Conservation (phyloP, 2,888 invertebrate genomes). For the Chloroclystis v-ata region DNA sequence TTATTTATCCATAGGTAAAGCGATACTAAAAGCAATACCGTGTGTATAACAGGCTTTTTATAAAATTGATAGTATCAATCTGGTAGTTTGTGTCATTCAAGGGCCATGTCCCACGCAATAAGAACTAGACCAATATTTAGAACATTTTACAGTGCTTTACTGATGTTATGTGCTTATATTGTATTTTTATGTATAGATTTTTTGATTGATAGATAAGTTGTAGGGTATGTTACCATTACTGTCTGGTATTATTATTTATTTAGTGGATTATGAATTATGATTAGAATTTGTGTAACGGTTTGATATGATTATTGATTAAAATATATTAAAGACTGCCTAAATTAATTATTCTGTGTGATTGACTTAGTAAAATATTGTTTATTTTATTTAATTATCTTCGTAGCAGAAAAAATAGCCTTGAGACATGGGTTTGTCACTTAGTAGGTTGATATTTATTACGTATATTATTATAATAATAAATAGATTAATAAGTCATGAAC, state of each 20-base stretch:
- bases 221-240: conserved; percentile 71
- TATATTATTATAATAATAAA: conserved; percentile 18
- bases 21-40: conserved; percentile 31
- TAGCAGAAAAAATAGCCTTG: conserved; percentile 26
- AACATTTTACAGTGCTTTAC: conserved; percentile 72
- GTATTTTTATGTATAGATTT: conserved; percentile 56
- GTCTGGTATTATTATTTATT: conserved; percentile 69
- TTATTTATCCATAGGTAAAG: conserved; percentile 16
- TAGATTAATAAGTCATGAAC: conserved; percentile 37
- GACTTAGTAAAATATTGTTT: conserved; percentile 57
- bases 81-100: conserved; percentile 48
- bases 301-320: conserved; percentile 64
- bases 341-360: conserved; percentile 71
- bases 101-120: conserved; percentile 63
- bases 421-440: conserved; percentile 40
- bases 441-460: conserved; percentile 36
- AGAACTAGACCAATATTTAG: conserved; percentile 77
- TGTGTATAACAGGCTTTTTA: conserved; percentile 40
- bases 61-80: conserved; percentile 52
- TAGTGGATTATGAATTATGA: conserved; percentile 58
- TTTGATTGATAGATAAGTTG: conserved; percentile 62
- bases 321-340: conserved; percentile 76
- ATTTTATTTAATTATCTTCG: conserved; percentile 31
- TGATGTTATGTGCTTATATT: conserved; percentile 66
- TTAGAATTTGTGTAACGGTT: conserved; percentile 60